Base-by-base conservation (phyloP, 2,113 vertebrate species). In the Petromus typicus region DNA sequence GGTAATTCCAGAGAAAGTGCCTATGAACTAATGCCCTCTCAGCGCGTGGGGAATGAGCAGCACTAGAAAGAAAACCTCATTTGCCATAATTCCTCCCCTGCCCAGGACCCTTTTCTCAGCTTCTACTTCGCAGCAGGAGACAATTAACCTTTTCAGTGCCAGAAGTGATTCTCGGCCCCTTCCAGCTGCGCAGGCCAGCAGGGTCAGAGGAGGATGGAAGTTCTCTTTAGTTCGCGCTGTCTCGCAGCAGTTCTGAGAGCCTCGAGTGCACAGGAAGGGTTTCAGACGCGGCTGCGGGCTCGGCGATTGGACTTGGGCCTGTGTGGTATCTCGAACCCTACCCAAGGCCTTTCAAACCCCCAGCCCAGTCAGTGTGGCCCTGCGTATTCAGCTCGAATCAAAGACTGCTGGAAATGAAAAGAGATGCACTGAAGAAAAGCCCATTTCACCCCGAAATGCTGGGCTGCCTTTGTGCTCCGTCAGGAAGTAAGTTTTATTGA, bases 1-100 rank as follows among this genome's bases (percentile, higher is more conserved):
- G 99, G 98, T 99, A 98, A 99, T 98, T 99, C 98, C 98, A 98
- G 97, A 98, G 98, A 99, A 99, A 99, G 98, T 98, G 98, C 97
- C 98, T 98, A 96, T 98, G 98, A 98, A 98, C 98, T 98, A 98
- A 98, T 98, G 98, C 98, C 98, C 98, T 99, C 98, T 98, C 98
- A 98, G 97, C 98, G 96, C 97, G 98, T 98, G 96, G 97, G 97
- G 98, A 99, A 98, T 97, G 98, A 98, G 97, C 97, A 97, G 98
- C 89, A 90, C 98, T 98, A 96, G 95, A 98, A 99, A 98, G 98
- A 98, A 98, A 98, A 98, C 98, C 98, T 98, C 98, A 98, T 99
- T 99, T 98, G 97, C 98, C 97, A 61, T 98, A 98, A 99, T 98
- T 98, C 98, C 97, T 97, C 98, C 97, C 98, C 97, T 98, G 98